Conservation (phyloP, 2,888 invertebrate species). For the Acleris laterana region DNA sequence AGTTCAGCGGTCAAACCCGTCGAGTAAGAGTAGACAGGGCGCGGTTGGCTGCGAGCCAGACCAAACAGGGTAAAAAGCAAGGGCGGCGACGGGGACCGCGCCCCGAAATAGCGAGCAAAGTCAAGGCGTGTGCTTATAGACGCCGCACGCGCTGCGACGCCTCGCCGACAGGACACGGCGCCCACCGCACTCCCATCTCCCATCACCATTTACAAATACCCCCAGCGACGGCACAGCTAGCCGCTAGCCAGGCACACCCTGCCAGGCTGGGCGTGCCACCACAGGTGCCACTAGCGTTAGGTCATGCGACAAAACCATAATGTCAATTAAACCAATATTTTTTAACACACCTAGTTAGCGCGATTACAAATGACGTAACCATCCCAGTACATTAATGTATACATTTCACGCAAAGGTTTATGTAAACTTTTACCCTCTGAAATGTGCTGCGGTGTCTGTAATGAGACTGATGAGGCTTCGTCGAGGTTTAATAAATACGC, state of each 20-base stretch:
- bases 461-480: constrained; percentile 10
- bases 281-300: constrained; percentile 28
- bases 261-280: constrained; percentile 33
- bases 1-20: constrained; percentile 27
- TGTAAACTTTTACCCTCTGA: constrained; percentile 38
- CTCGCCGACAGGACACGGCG: constrained; percentile 25
- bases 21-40: constrained; percentile 63
- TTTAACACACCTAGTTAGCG: constrained; percentile 44
- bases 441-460: constrained; percentile 39
- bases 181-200: background rate
- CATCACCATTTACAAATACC: constrained; percentile 27
- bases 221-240: constrained; percentile 1
- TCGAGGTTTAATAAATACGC: constrained; percentile 13
- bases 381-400: constrained; percentile 40
- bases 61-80: constrained; percentile 82
- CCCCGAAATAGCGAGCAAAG: constrained; percentile 82
- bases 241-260: constrained; percentile 51
- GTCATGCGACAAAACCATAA: constrained; percentile 47
- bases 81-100: constrained; percentile 73
- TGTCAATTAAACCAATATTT: constrained; percentile 35
- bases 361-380: constrained; percentile 37
- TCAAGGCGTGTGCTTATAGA: constrained; percentile 73
- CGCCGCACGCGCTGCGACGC: constrained; percentile 49
- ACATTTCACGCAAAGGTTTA: constrained; percentile 45
- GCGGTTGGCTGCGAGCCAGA: constrained; percentile 76